Evolutionary conservation across 1,140 invertebrate species (phyloP), one percentile per base, ranked within the genome.

Genomic region (Hyles vespertilio): DNA sequence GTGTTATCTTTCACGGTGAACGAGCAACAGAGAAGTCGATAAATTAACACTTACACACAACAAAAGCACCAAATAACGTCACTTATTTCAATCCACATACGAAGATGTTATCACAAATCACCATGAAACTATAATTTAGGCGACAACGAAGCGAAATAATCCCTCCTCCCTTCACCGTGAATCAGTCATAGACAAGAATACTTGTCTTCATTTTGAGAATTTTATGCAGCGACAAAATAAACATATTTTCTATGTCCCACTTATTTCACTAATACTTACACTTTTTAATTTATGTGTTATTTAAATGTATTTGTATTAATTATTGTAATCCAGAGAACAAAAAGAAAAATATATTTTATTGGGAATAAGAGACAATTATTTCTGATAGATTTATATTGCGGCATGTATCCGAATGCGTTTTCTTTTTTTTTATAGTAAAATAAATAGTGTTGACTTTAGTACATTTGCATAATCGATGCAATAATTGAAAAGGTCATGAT

Each of bases 71-170:
- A 72, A 77, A 70, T 61, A 73, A 67, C 56, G 62, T 72, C 69
- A 85, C 72, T 81, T 67, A 72, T 79, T 80, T 74, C 65, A 86
- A 76, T 81, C 65, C 75, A 76, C 63, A 67, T 63, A 74, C 51
- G 57, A 70, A 53, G 61, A 77, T 74, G 66, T 72, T 74, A 71
- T 74, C 75, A 77, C 70, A 77, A 82, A 76, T 77, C 70, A 77
- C 76, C 59, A 65, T 70, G 64, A 75, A 79, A 79, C 74, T 74
- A 70, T 69, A 75, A 76, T 81, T 74, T 75, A 67, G 74, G 69
- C 82, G 85, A 84, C 84, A 88, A 83, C 79, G 83, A 85, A 87
- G 81, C 84, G 85, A 85, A 81, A 79, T 84, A 74, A 76, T 76
- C 79, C 80, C 84, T 84, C 77, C 84, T 77, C 84, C 85, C 85